Evolutionary conservation across 2,113 vertebrate genomes (phyloP).

Genomic region (Coregonus clupeaformis): DNA sequence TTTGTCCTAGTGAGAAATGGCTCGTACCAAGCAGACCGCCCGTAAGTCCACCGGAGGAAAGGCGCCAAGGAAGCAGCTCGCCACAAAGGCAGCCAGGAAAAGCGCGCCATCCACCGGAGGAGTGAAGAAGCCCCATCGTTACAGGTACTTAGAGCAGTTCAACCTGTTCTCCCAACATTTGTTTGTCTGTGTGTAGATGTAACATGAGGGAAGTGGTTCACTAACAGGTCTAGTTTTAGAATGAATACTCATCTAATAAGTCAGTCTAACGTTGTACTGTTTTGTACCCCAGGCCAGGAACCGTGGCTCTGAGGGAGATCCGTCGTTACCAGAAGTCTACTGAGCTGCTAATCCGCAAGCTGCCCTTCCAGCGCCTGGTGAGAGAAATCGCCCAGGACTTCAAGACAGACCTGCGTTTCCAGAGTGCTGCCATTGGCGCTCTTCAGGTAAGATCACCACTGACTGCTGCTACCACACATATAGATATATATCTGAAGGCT

Average conservation of each 20-base stretch:
- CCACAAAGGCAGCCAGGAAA: slow-evolving; percentile 82
- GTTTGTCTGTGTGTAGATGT: too few species aligned
- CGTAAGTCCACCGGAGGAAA: slow-evolving; percentile 88
- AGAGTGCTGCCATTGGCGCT: slow-evolving; percentile 77
- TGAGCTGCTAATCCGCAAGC: slow-evolving; percentile 75
- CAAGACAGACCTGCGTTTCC: slow-evolving; percentile 80
- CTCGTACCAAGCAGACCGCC: slow-evolving; percentile 86
- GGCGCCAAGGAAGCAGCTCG: slow-evolving; percentile 83
- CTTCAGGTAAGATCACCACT: slow-evolving; percentile 62
- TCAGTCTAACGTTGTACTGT: neutral
- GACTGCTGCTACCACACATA: neutral
- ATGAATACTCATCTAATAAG: too few species aligned
- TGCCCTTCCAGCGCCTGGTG: slow-evolving; percentile 78
- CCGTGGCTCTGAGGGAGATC: slow-evolving; percentile 77
- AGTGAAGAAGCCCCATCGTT: slow-evolving; percentile 80
- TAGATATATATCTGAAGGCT: neutral
- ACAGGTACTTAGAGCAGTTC: slow-evolving; percentile 60
- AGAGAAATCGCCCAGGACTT: slow-evolving; percentile 78
- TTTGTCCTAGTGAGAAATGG: slow-evolving; percentile 65
- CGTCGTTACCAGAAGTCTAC: slow-evolving; percentile 80
- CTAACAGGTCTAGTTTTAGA: too few species aligned
- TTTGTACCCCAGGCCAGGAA: slow-evolving; percentile 66
- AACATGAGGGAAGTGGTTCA: too few species aligned
- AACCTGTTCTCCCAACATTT: neutral
- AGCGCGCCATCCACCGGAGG: slow-evolving; percentile 80